Base-by-base conservation (phyloP, 2,113 vertebrate genomes). In the Eonycteris spelaea region DNA sequence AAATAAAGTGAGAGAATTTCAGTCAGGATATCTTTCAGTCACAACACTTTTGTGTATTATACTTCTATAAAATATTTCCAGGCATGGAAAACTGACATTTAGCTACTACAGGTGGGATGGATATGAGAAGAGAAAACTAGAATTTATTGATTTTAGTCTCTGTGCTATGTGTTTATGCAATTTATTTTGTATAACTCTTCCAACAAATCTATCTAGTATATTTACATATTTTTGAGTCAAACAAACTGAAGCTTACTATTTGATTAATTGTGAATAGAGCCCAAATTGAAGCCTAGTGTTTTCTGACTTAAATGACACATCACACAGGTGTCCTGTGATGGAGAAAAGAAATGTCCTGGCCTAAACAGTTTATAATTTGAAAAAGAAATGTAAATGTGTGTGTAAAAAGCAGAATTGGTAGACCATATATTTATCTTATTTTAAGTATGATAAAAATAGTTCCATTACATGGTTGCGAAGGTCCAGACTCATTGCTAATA, bases 1-100 rank as follows among this genome's bases (percentile, higher is more conserved):
- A 68, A 51, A 73, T 87, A 82, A 92, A 55, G 6, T 53, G 79
- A 92, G 21, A 96, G 21, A 30, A 77, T 84, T 93, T 95, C 87
- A 78, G 0, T 65, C 16, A 24, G 57, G 61, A 11, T 33, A 28
- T 79, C 2, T 84, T 86, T 63, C 14, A 14, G 38, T 67, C n/a
- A 45, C 22, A 48, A 45, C 13, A 48, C 5, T 91, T 95, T 57
- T 35, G 10, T 63, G 28, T 86, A 16, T 2, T 63, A 57, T 3
- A 40, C 4, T 33, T 40, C 21, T 8, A 4, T 24, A 0, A 26
- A 77, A 11, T 59, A 77, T 75, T 14, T 93, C 53, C 0, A n/a
- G 9, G 0, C 1, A 1, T 55, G 68, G 30, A 40, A 84, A 93
- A 73, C 4, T 2, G 18, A 45, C 24, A 35, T 70, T 90, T 68